A percentile compares a stretch with the other conserved stretches of the same genome.
Conservation (phyloP, 2,797 vertebrate species). For the Sebastes alutus region DNA sequence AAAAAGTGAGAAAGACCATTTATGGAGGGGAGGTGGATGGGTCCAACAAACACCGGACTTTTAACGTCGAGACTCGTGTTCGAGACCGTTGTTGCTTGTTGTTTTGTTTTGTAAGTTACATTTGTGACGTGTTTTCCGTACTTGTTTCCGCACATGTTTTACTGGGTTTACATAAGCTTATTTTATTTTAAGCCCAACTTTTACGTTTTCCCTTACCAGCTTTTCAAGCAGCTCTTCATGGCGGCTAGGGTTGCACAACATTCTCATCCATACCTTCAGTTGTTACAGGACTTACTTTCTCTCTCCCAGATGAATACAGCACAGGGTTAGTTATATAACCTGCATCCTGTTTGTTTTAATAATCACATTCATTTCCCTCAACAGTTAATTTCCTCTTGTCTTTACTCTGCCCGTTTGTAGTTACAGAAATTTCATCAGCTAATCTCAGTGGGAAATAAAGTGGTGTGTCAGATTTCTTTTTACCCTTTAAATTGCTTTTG, state of each 20-base stretch:
- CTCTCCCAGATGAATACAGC: not conserved
- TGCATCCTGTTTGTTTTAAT: constrained; percentile 9
- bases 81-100: too few relatives aligned
- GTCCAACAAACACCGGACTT: too few relatives aligned
- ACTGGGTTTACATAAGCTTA: too few relatives aligned
- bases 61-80: too few relatives aligned
- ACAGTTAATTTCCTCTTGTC: not conserved
- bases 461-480: not conserved
- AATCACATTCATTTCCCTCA: constrained; percentile 5
- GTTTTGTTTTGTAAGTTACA: too few relatives aligned
- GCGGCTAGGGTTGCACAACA: too few relatives aligned
- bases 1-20: too few relatives aligned
- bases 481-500: not conserved
- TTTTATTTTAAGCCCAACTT: too few relatives aligned
- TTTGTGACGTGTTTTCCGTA: too few relatives aligned
- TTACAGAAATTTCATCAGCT: constrained; percentile 10
- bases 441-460: not conserved
- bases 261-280: not conserved
- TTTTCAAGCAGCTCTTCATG: not conserved
- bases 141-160: too few relatives aligned
- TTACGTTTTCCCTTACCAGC: too few relatives aligned
- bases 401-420: not conserved
- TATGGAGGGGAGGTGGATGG: too few relatives aligned
- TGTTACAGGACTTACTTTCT: not conserved
- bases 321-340: not conserved